Evolutionary conservation across 2,113 vertebrate genomes (phyloP).

Genomic region (Eulemur rufifrons): DNA sequence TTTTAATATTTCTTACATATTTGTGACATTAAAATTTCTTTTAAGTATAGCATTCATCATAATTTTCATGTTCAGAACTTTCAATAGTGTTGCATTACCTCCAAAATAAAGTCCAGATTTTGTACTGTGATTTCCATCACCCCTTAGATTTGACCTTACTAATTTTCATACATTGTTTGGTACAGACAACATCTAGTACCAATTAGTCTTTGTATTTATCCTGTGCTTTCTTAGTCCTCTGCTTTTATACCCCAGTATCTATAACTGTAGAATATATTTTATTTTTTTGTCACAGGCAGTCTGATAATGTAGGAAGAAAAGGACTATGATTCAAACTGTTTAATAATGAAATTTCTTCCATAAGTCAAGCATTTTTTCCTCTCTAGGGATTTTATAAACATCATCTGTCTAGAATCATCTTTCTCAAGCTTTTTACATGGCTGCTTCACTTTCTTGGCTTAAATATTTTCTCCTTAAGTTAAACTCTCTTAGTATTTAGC

Average conservation of each 20-base stretch:
- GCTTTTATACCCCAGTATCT: not conserved
- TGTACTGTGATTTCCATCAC: not conserved
- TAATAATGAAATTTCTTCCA: not conserved
- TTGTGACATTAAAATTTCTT: not conserved
- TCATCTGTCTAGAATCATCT: not conserved
- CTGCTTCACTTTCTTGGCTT: not conserved
- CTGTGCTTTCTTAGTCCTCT: not conserved
- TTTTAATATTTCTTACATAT: not conserved
- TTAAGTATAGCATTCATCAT: not conserved
- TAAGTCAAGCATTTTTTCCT: not conserved
- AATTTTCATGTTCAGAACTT: not conserved
- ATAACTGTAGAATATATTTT: not conserved
- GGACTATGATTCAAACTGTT: not conserved
- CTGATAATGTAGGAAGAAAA: not conserved
- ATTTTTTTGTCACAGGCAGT: not conserved
- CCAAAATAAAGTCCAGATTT: not conserved
- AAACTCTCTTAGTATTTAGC: not conserved
- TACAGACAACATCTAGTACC: not conserved
- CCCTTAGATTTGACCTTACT: not conserved
- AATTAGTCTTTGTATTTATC: not conserved
- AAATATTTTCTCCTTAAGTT: slow-evolving; percentile 1
- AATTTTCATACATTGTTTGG: not conserved
- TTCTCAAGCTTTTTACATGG: not conserved
- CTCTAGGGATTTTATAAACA: not conserved
- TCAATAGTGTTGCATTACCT: not conserved